phyloP scores from a whole-genome alignment of 53 echinoderm and acorn worm genomes.

The Mesocentrotus franciscanus region DNA sequence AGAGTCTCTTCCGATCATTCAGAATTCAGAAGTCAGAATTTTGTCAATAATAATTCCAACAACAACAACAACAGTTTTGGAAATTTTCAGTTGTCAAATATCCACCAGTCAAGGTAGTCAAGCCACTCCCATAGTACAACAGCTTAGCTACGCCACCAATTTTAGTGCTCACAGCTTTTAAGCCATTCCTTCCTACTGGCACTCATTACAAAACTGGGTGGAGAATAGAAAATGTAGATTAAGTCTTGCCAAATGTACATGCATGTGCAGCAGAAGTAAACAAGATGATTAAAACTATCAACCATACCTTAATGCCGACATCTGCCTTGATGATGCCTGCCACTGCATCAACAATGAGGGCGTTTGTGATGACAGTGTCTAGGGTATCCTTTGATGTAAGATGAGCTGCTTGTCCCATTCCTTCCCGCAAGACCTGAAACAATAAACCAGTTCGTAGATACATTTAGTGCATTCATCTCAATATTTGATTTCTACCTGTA shows the following conservation, averaged over 20 bases:
- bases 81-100: no score
- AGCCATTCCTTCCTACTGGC: no score
- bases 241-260: background rate
- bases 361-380: conserved; percentile 87
- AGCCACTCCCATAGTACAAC: no score
- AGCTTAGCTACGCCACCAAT: no score
- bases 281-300: background rate
- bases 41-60: background rate
- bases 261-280: background rate
- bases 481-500: no score
- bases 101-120: no score
- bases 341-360: conserved; percentile 83
- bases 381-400: conserved; percentile 72
- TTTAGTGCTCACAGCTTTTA: no score
- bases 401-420: conserved; percentile 86
- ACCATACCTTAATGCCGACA: conserved; percentile 83
- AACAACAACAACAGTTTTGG: no score
- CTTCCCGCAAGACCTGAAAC: conserved; percentile 77
- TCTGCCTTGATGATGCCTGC: conserved; percentile 84
- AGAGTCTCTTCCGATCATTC: no score
- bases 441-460: background rate
- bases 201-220: no score
- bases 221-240: no score
- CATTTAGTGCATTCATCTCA: background rate
- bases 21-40: background rate